These are phyloP conservation scores for Sebastes itinus DNA, from an alignment of 2,797 vertebrate genomes.

Conservation along the genomic window DNA sequence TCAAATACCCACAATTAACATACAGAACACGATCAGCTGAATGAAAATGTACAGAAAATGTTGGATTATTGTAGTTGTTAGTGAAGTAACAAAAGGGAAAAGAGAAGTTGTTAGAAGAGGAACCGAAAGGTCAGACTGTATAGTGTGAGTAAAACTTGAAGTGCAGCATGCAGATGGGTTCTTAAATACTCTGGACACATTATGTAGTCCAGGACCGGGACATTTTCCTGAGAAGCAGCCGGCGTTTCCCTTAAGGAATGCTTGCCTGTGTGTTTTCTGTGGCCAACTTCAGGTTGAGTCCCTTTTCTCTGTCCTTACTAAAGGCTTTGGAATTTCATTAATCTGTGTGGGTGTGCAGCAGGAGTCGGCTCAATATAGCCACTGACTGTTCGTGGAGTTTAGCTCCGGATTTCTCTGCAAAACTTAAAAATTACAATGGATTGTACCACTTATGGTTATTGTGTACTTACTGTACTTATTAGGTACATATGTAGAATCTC, in stretches of 20 bases:
- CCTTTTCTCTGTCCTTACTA: slow-evolving; percentile 72
- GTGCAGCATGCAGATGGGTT: background rate
- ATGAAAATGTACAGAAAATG: background rate
- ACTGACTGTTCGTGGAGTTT: slow-evolving; percentile 26
- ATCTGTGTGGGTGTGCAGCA: slow-evolving; percentile 75
- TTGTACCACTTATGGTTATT: background rate
- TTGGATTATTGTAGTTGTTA: background rate
- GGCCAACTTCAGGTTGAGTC: slow-evolving; percentile 59
- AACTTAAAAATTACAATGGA: background rate
- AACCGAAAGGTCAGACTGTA: background rate
- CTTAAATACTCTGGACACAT: background rate
- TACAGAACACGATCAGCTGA: background rate
- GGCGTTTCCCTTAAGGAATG: slow-evolving; percentile 40
- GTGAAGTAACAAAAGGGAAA: background rate
- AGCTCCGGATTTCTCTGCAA: slow-evolving; percentile 13
- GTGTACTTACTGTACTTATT: background rate
- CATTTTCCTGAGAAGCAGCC: slow-evolving; percentile 29
- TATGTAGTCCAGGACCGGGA: background rate
- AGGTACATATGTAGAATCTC: background rate
- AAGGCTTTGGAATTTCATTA: slow-evolving; percentile 80
- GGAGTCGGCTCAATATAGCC: slow-evolving; percentile 53
- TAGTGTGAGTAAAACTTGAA: background rate
- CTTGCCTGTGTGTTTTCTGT: slow-evolving; percentile 33
- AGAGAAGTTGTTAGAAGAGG: background rate
- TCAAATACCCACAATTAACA: background rate